A percentile compares a stretch with the other conserved stretches of the same genome.
These are phyloP conservation scores for Acrocephalus arundinaceus DNA, from an alignment of 2,113 vertebrate genomes.

Conservation along the genomic window DNA sequence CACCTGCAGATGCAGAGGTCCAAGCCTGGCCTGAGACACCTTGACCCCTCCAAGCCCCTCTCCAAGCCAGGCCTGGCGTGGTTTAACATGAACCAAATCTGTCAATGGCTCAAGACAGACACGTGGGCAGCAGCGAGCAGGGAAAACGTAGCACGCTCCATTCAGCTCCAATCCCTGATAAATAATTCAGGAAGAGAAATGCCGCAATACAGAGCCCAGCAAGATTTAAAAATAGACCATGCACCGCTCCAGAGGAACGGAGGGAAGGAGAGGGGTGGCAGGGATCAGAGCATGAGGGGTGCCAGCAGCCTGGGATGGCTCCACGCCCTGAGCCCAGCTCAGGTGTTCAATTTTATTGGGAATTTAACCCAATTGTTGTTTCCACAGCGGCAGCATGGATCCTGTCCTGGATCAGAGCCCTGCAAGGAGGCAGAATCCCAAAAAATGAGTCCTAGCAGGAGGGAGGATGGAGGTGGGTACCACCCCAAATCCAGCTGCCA, in stretches of 20 bases:
- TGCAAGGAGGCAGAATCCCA: not conserved
- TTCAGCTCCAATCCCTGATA: conserved; percentile 70
- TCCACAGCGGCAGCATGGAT: not conserved
- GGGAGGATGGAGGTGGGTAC: not conserved
- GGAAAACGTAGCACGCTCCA: conserved; percentile 48
- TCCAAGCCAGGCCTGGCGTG: not conserved
- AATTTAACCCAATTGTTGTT: not conserved
- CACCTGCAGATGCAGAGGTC: not conserved
- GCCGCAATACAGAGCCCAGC: conserved; percentile 65
- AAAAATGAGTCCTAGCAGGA: not conserved
- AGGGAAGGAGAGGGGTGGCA: not conserved
- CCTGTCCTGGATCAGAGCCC: not conserved
- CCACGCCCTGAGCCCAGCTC: not conserved
- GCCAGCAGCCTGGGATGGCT: not conserved
- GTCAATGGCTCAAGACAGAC: conserved; percentile 68
- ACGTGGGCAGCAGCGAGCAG: conserved; percentile 62
- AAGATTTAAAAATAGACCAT: conserved; percentile 64
- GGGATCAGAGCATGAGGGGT: not conserved
- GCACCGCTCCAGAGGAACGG: not conserved
- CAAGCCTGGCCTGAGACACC: not conserved
- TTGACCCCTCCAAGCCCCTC: not conserved
- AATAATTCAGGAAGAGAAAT: conserved; percentile 78
- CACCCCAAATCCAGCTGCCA: not conserved
- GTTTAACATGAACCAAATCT: conserved; percentile 70
- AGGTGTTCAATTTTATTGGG: not conserved